Conservation (phyloP, 2,113 vertebrate genomes). For the Rhizomys pruinosus region DNA sequence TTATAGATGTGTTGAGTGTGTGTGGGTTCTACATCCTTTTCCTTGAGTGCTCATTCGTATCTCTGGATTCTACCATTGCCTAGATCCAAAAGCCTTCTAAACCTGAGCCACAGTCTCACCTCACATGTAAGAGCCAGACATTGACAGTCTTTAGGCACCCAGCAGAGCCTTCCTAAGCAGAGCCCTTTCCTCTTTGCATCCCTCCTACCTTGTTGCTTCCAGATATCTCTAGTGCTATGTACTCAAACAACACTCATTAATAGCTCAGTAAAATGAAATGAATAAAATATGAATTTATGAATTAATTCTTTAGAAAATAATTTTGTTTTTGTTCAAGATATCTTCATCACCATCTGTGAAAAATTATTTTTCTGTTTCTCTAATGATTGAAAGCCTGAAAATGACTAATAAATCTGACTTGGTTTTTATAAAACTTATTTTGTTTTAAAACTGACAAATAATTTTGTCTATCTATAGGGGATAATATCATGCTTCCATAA, state of each 20-base stretch:
- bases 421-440: background rate
- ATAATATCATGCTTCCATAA: background rate
- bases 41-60: background rate
- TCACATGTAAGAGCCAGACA: background rate
- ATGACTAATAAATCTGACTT: background rate
- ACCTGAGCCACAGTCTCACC: no score
- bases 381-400: slow-evolving; percentile 23
- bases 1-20: background rate
- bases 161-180: background rate
- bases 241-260: background rate
- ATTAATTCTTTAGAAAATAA: slow-evolving; percentile 7
- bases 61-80: background rate
- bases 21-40: background rate
- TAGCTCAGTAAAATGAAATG: background rate
- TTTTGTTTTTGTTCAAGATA: background rate
- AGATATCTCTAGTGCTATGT: background rate
- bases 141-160: background rate
- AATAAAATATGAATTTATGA: background rate
- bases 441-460: background rate
- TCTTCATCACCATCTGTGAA: background rate
- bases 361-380: background rate
- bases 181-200: background rate
- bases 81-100: background rate
- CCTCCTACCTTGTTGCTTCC: background rate
- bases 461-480: background rate